Evolutionary conservation across 2,888 invertebrate genomes (phyloP).

Genomic region (Ophion ventricosus): DNA sequence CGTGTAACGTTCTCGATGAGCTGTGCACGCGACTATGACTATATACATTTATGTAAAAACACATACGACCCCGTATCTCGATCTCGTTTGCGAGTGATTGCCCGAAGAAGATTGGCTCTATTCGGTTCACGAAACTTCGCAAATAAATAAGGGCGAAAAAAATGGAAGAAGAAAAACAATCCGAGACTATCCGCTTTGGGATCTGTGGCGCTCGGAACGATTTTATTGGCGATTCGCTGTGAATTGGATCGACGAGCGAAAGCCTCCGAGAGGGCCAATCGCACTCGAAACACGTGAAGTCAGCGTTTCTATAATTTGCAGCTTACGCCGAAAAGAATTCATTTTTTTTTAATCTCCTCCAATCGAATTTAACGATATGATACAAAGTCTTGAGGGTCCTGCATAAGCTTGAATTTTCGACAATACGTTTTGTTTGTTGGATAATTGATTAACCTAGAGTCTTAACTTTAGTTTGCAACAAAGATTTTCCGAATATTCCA

Average conservation of each 20-base stretch:
- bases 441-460: no score
- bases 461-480: no score
- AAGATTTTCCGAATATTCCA: no score
- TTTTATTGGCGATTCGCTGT: slow-evolving; percentile 4
- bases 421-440: no score
- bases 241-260: background rate
- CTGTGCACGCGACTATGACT: background rate
- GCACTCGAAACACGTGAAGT: background rate
- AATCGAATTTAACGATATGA: background rate
- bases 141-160: slow-evolving; percentile 3
- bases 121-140: background rate
- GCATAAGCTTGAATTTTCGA: no score
- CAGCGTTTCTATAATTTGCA: slow-evolving; percentile 5
- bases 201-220: background rate
- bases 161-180: slow-evolving; percentile 1
- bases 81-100: slow-evolving; percentile 25
- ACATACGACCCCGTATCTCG: slow-evolving; percentile 11
- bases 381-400: background rate
- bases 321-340: background rate
- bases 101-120: slow-evolving; percentile 14
- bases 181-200: background rate
- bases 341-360: background rate
- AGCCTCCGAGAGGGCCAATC: background rate
- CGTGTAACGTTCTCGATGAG: slow-evolving; percentile 37
- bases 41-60: slow-evolving; percentile 9